phyloP scores from a whole-genome alignment of 2,113 vertebrate genomes.

The Prochilodus magdalenae region DNA sequence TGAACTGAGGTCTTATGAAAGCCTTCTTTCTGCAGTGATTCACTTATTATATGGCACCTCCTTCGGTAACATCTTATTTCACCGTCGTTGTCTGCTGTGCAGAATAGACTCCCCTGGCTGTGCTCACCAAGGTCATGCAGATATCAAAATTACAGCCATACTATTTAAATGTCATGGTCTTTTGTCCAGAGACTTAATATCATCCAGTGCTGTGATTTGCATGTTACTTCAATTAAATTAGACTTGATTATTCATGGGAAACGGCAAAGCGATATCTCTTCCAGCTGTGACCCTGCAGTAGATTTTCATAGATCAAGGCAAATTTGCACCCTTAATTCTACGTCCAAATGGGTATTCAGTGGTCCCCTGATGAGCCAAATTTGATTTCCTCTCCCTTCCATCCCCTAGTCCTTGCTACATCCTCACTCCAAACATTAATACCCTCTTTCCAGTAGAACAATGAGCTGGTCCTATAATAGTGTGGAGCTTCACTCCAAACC shows the following conservation, averaged over 20 bases:
- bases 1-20: neutral
- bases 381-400: neutral
- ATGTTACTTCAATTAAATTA: constrained; percentile 17
- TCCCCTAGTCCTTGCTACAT: neutral
- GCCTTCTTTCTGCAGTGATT: neutral
- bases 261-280: neutral
- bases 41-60: constrained; percentile 2
- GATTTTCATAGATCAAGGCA: constrained; percentile 30
- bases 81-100: neutral
- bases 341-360: constrained; percentile 5
- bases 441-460: neutral
- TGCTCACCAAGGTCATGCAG: constrained; percentile 1
- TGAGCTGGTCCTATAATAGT: neutral
- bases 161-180: neutral
- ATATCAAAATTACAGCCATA: neutral
- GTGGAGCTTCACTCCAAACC: neutral
- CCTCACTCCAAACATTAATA: neutral
- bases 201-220: constrained; percentile 10
- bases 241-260: constrained; percentile 24
- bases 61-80: neutral
- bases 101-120: neutral
- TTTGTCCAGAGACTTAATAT: neutral
- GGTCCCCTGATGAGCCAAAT: constrained; percentile 31
- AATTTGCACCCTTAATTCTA: constrained; percentile 32
- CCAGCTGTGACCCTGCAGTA: neutral